Base-by-base conservation (phyloP, 2,113 vertebrate species). In the Sturnira hondurensis region DNA sequence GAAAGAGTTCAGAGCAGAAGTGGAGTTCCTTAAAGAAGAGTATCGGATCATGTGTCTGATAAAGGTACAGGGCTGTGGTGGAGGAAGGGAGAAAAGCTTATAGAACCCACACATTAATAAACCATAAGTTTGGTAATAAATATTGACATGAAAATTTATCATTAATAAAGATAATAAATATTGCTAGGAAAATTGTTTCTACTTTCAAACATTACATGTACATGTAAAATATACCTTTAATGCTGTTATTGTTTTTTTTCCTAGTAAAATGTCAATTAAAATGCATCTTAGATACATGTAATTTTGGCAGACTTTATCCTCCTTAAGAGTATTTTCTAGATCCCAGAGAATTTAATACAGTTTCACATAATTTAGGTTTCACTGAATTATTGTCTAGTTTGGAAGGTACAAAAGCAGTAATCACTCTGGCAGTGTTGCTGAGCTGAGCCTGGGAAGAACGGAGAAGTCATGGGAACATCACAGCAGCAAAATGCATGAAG, bases 261-360 rank as follows among this genome's bases (percentile, higher is more conserved):
- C 41, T 54, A 93, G 91, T 56, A 91, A 93, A 95, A 89, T 82
- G 12, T 74, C 65, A 74, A 82, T 71, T 96, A 88, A 89, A 74
- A 36, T 77, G 3, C 47, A 93, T 86, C 19, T 89, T 93, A 58
- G 1, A 15, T 54, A 89, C 52, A 78, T 77, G 52, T 74, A 38
- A 87, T 89, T 92, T 93, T 92, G n/a, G 28, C n/a, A 6, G 17
- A 45, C 28, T 90, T 96, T 83, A 26, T 73, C 50, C 38, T 28
- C n/a, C 81, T 52, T 73, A 36, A 93, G 31, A 91, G 87, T 85
- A 94, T 92, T 93, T 96, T 67, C 33, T 96, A 95, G 89, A 85
- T 36, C 70, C 56, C 71, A 50, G 5, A 63, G 24, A 86, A 95
- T 86, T 93, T 93, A 92, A 85, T 95, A 78, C 2, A 65, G 26